phyloP scores from a whole-genome alignment of 2,888 invertebrate species.

The Anorthoa munda region DNA sequence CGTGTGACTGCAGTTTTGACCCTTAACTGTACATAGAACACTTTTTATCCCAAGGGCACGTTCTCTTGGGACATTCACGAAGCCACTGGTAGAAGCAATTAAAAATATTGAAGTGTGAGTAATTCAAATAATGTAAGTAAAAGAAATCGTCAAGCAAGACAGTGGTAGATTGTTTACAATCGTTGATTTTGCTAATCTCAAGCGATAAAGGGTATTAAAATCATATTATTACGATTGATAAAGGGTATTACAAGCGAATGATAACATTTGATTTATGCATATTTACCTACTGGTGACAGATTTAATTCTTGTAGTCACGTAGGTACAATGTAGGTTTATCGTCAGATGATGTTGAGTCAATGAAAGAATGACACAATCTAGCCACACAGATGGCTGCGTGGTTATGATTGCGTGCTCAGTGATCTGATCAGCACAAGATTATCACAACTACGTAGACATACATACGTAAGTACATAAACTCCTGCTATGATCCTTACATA shows the following conservation, averaged over 20 bases:
- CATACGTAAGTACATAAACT: too few species aligned
- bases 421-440: background rate
- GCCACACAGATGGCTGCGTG: too few species aligned
- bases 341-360: background rate
- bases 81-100: too few species aligned
- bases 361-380: too few species aligned
- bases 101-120: background rate
- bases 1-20: too few species aligned
- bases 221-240: slow-evolving; percentile 84
- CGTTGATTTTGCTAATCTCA: slow-evolving; percentile 82
- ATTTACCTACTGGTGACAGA: slow-evolving; percentile 54
- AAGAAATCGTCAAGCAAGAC: slow-evolving; percentile 52
- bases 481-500: too few species aligned
- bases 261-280: slow-evolving; percentile 90
- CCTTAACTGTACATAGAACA: too few species aligned
- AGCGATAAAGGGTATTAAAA: slow-evolving; percentile 83
- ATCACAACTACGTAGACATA: too few species aligned
- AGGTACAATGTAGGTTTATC: slow-evolving; percentile 3
- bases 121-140: slow-evolving; percentile 14
- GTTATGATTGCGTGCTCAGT: background rate
- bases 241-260: slow-evolving; percentile 84
- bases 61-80: too few species aligned
- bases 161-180: slow-evolving; percentile 77
- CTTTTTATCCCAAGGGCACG: too few species aligned
- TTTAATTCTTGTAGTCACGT: slow-evolving; percentile 13